Percentiles rank a stretch among this genome's conserved stretches.
phyloP scores from a whole-genome alignment of 2,797 vertebrate species.

The Melopsittacus undulatus region DNA sequence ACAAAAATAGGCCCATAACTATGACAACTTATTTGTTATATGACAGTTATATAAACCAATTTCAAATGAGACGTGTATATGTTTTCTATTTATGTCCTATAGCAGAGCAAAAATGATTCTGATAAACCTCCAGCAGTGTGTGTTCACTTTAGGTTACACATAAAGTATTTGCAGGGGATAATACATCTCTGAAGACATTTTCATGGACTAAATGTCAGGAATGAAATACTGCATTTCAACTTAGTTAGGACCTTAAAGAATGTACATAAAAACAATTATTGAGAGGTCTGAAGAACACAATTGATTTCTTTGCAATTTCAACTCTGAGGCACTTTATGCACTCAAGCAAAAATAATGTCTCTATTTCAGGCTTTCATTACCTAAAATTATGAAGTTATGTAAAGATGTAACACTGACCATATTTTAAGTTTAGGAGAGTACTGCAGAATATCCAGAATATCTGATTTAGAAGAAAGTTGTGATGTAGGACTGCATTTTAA shows the following conservation, averaged over 20 bases:
- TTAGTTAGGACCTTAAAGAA: conserved; percentile 54
- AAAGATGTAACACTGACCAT: background rate
- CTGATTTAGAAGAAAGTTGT: background rate
- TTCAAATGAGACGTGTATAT: background rate
- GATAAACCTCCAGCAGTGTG: background rate
- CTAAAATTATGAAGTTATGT: background rate
- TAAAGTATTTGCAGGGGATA: conserved; percentile 73
- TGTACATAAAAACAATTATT: conserved; percentile 57
- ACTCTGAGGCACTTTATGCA: background rate
- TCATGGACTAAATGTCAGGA: conserved; percentile 78
- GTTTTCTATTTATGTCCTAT: background rate
- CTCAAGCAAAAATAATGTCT: background rate
- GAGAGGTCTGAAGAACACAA: conserved; percentile 37
- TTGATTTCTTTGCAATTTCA: conserved; percentile 44
- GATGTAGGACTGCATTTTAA: background rate
- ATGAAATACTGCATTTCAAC: conserved; percentile 77
- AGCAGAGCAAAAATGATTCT: background rate
- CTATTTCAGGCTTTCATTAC: background rate
- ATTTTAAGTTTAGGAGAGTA: background rate
- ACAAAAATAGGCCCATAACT: background rate
- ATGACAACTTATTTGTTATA: background rate
- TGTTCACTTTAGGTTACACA: background rate
- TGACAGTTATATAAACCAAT: background rate
- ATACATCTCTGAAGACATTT: conserved; percentile 73
- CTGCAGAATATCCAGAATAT: background rate